These are phyloP conservation scores for Xanthia icteritia DNA, from an alignment of 2,888 invertebrate genomes.

Conservation along the genomic window DNA sequence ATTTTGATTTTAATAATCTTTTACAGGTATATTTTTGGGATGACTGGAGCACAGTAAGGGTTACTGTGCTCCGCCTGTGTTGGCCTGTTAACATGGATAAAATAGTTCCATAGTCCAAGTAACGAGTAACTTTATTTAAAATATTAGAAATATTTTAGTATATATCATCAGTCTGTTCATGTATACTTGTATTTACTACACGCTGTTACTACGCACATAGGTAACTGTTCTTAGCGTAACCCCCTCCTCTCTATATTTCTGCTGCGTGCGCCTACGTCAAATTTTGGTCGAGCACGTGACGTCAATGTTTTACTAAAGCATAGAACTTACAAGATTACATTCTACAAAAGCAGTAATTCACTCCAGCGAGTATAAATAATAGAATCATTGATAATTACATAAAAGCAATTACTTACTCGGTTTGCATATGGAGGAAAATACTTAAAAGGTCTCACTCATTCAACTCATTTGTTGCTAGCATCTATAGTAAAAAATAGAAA, in stretches of 20 bases:
- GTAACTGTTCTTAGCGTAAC: constrained; percentile 48
- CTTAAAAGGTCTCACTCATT: constrained; percentile 22
- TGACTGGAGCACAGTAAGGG: neutral
- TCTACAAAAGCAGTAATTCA: constrained; percentile 46
- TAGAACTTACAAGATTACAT: constrained; percentile 54
- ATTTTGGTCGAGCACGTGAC: constrained; percentile 52
- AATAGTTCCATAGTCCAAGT: neutral
- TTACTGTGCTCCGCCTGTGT: too few relatives aligned
- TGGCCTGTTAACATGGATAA: neutral
- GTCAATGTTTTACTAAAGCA: constrained; percentile 58
- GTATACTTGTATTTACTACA: constrained; percentile 37
- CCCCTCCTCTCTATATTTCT: neutral
- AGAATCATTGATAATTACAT: constrained; percentile 53
- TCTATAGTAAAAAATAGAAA: constrained; percentile 21
- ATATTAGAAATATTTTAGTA: constrained; percentile 1
- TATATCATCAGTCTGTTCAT: neutral
- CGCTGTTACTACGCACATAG: constrained; percentile 39
- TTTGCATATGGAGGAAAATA: constrained; percentile 51
- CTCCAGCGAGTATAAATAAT: constrained; percentile 48
- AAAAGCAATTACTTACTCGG: constrained; percentile 45
- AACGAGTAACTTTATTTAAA: neutral
- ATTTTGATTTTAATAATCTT: too few relatives aligned
- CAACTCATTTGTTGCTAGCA: constrained; percentile 23
- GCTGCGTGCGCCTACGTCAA: constrained; percentile 55
- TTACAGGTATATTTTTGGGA: too few relatives aligned